These are phyloP conservation scores for Erythrolamprus reginae DNA, from an alignment of 2,113 vertebrate genomes.

Conservation along the genomic window DNA sequence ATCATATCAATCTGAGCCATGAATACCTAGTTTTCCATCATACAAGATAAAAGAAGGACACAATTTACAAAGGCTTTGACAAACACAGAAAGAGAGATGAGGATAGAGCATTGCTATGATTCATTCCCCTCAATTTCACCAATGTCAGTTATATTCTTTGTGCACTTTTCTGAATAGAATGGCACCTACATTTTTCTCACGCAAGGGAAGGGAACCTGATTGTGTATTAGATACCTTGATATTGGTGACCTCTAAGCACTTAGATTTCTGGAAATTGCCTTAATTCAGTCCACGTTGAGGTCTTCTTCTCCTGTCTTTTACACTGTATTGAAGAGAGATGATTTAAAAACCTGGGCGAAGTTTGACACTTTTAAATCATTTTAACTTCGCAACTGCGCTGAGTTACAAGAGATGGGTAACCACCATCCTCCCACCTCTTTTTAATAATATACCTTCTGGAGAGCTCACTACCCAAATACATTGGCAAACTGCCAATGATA, in stretches of 20 bases:
- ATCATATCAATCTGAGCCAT: not conserved
- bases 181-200: not conserved
- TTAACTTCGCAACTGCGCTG: not conserved
- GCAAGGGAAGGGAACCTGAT: not conserved
- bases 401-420: not conserved
- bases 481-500: not conserved
- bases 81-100: not conserved
- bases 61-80: not conserved
- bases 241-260: not conserved
- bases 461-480: not conserved
- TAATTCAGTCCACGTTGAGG: not conserved
- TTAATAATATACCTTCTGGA: not conserved
- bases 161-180: not conserved
- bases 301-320: not conserved
- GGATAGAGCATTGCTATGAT: not conserved
- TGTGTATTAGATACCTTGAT: not conserved
- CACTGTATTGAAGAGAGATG: not conserved
- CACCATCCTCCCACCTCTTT: not conserved
- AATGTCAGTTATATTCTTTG: not conserved
- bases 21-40: not conserved
- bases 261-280: not conserved
- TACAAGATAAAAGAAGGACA: not conserved
- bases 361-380: not conserved
- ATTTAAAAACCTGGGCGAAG: not conserved
- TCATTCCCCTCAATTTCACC: not conserved